Base-by-base conservation (phyloP, 2,888 invertebrate species). In the Noctua comes region DNA sequence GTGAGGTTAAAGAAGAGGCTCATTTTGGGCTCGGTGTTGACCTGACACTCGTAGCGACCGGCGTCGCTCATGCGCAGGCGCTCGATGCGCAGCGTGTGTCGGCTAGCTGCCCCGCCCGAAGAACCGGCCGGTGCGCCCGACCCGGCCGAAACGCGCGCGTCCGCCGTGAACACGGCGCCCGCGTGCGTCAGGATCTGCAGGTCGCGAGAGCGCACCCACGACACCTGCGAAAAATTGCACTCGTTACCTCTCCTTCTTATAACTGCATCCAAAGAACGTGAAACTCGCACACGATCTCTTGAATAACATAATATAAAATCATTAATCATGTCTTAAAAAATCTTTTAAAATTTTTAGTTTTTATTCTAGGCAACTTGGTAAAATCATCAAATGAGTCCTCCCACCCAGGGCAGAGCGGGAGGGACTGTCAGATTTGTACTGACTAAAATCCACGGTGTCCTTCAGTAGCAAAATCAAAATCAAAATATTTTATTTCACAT, bases 11-110 rank as follows among this genome's bases (percentile, higher is more conserved):
- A 97, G 89, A 97, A 97, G 87, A 97, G 97, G 95, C 98, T 98
- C 95, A 98, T 97, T 93, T 98, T 98, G 62, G 98, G 98, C 90
- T 98, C 98, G 1, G 98, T 98, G 95, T 98, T 98, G 90, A 98
- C 97, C 95, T 98, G 98, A 91, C 98, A 98, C 96, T 98, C 98
- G 95, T 98, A 98, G 85, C 97, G 97, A 83, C 98, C 98, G 5
- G 97, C 95, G 94, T 98, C 98, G 40, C 95, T 90, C 74, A 94
- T 91, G 81, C 97, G 97, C 81, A 97, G 97, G n/a, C 97, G 97
- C 87, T 97, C 96, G 86, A 98, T 97, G 88, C 97, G 95, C 88
- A 98, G 96, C 78, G 97, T 97, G 92, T 96, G 95, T 97, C 97
- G 97, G 68, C 97, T 65, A 74, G 66, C 78, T 69, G 65, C 76